A percentile compares a stretch with the other conserved stretches of the same genome.
These are phyloP conservation scores for Drosophila suzukii DNA, from an alignment of 1,140 invertebrate genomes.

Conservation along the genomic window DNA sequence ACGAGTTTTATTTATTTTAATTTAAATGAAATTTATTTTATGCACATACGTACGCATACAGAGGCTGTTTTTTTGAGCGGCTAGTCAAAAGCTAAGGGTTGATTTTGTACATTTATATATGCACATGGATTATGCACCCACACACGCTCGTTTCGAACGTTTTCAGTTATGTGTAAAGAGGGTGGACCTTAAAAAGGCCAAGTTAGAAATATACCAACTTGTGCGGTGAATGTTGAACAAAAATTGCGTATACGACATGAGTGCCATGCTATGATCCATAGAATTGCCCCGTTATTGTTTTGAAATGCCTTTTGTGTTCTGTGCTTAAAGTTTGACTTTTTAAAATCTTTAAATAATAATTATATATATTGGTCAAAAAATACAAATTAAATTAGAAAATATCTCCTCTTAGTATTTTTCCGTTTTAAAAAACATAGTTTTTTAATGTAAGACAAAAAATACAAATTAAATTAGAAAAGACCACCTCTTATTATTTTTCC, in stretches of 20 bases:
- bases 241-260: neutral
- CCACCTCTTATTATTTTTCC: too few species aligned
- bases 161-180: conserved; percentile 18
- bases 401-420: too few species aligned
- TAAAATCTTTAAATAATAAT: too few species aligned
- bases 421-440: too few species aligned
- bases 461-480: too few species aligned
- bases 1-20: conserved; percentile 79
- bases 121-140: conserved; percentile 55
- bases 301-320: too few species aligned
- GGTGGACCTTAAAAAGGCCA: conserved; percentile 1
- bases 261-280: neutral
- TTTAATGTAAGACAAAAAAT: too few species aligned
- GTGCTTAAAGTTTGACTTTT: too few species aligned
- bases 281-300: too few species aligned
- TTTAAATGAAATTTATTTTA: conserved; percentile 83
- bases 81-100: conserved; percentile 56
- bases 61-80: conserved; percentile 42
- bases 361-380: neutral
- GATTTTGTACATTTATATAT: conserved; percentile 53
- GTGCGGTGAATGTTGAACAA: neutral
- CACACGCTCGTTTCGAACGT: conserved; percentile 8
- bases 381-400: too few species aligned
- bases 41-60: conserved; percentile 38
- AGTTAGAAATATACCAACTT: conserved; percentile 10